Conservation (phyloP, 2,888 invertebrate species). For the Callosobruchus maculatus region DNA sequence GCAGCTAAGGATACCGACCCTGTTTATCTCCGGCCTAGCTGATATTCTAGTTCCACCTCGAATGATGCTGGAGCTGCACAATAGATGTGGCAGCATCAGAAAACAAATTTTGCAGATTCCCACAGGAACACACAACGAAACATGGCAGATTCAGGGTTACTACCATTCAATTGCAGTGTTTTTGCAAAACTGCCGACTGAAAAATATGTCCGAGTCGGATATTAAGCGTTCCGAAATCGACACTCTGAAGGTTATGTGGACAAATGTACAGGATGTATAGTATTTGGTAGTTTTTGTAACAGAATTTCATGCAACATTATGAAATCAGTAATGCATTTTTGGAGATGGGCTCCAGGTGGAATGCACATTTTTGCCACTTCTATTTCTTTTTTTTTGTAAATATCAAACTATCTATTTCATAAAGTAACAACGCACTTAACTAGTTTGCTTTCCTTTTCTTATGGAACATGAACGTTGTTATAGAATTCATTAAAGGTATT, state of each 20-base stretch:
- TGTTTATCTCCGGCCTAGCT: conserved; percentile 85
- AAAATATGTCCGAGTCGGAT: conserved; percentile 10
- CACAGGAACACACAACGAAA: conserved; percentile 90
- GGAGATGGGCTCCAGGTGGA: too few relatives aligned
- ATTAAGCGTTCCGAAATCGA: not conserved
- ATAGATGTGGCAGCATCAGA: conserved; percentile 67
- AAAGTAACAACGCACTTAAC: too few relatives aligned
- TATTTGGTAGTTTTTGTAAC: not conserved
- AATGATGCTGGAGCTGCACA: conserved; percentile 83
- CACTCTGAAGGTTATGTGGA: not conserved
- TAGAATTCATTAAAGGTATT: too few relatives aligned
- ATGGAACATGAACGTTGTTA: too few relatives aligned
- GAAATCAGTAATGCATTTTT: too few relatives aligned
- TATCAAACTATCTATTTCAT: too few relatives aligned
- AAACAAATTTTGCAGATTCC: conserved; percentile 77
- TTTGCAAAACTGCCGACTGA: conserved; percentile 46
- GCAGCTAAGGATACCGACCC: conserved; percentile 68
- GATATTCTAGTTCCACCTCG: conserved; percentile 85
- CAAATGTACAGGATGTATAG: not conserved
- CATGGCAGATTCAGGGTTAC: conserved; percentile 86
- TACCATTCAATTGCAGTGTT: conserved; percentile 58
- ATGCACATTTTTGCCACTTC: too few relatives aligned
- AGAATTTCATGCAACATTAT: too few relatives aligned
- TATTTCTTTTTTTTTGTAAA: too few relatives aligned
- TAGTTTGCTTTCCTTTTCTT: too few relatives aligned